These are phyloP conservation scores for Hippoglossus hippoglossus DNA, from an alignment of 2,797 vertebrate species.

Conservation along the genomic window DNA sequence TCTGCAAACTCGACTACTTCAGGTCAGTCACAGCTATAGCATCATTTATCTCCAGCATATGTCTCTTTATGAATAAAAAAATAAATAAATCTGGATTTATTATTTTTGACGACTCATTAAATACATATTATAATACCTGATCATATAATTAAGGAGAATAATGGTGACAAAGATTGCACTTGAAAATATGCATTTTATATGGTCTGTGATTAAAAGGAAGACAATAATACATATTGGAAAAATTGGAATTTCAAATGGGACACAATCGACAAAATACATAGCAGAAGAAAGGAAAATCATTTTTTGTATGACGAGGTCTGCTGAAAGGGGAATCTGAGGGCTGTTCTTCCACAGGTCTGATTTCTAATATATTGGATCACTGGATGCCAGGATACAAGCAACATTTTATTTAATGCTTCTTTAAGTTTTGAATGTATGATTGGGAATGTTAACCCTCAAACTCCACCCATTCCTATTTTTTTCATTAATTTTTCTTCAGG, in stretches of 20 bases:
- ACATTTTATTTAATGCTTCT: neutral
- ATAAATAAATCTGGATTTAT: neutral
- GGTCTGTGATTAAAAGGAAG: neutral
- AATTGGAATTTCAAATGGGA: too few relatives aligned
- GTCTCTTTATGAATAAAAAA: neutral
- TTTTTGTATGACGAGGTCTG: too few relatives aligned
- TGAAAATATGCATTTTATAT: neutral
- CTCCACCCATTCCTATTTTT: neutral
- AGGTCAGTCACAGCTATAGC: slow-evolving; percentile 72
- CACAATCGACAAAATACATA: too few relatives aligned
- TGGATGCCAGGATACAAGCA: too few relatives aligned
- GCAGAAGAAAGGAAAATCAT: too few relatives aligned
- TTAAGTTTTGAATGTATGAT: neutral
- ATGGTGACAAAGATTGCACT: neutral
- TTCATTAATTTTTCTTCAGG: slow-evolving; percentile 71
- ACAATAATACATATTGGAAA: too few relatives aligned
- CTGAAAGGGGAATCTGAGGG: too few relatives aligned
- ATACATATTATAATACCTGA: neutral
- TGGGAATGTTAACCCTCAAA: too few relatives aligned
- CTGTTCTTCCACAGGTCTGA: too few relatives aligned
- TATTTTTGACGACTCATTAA: neutral
- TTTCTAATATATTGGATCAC: too few relatives aligned
- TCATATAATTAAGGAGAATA: neutral
- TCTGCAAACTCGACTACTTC: slow-evolving; percentile 99
- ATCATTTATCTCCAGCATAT: neutral